Conservation (phyloP, 2,888 invertebrate species). For the Drosophila aldrichi region DNA sequence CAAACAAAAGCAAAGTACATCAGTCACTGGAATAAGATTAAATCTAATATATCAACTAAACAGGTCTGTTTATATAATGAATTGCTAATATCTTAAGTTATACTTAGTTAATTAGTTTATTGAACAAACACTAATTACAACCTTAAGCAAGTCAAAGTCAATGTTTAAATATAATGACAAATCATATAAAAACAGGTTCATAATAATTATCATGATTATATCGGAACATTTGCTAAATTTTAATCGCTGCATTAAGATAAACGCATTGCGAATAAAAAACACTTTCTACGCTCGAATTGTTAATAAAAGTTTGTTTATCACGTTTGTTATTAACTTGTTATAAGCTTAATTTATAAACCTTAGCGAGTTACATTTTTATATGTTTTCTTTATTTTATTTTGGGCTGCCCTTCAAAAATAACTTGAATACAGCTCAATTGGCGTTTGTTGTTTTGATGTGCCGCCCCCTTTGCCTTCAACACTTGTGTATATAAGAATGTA, state of each 20-base stretch:
- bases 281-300: slow-evolving; percentile 6
- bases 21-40: not conserved
- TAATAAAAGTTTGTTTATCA: slow-evolving; percentile 24
- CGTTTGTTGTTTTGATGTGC: slow-evolving; percentile 35
- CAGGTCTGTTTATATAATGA: not conserved
- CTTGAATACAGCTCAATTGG: slow-evolving; percentile 68
- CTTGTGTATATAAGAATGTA: slow-evolving; percentile 24
- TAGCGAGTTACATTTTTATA: slow-evolving; percentile 8
- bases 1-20: not conserved
- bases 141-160: not conserved
- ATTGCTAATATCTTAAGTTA: not conserved
- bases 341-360: slow-evolving; percentile 34
- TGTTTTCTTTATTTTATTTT: not conserved
- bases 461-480: slow-evolving; percentile 9
- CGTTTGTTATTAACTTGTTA: slow-evolving; percentile 50
- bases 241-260: not conserved
- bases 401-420: slow-evolving; percentile 12
- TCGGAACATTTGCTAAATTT: not conserved
- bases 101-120: not conserved
- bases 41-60: not conserved
- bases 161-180: not conserved
- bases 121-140: not conserved
- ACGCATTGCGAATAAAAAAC: not conserved
- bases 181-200: not conserved
- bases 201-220: not conserved